Evolutionary conservation across 2,888 invertebrate species (phyloP).

Genomic region (Nycteola revayana): DNA sequence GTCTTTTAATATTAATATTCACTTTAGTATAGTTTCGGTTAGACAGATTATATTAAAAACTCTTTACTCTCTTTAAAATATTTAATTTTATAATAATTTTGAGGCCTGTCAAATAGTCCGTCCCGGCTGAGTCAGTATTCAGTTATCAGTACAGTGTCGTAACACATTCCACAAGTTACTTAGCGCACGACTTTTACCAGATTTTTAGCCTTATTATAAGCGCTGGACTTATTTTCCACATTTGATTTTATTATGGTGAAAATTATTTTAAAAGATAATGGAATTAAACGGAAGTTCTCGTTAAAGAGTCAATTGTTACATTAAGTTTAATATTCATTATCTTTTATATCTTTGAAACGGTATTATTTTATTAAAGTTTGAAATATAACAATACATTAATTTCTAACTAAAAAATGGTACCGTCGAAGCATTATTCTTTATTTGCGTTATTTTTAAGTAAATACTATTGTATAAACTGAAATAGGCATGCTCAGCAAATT

Average conservation of each 20-base stretch:
- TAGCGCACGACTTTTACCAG: slow-evolving; percentile 30
- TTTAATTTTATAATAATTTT: too few species aligned
- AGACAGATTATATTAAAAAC: too few species aligned
- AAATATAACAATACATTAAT: too few species aligned
- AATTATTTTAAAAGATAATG: slow-evolving; percentile 20
- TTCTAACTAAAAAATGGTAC: slow-evolving; percentile 16
- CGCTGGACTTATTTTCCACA: slow-evolving; percentile 27
- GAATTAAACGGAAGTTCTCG: too few species aligned
- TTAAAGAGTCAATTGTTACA: too few species aligned
- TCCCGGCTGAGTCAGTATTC: slow-evolving; percentile 26
- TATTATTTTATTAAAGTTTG: too few species aligned
- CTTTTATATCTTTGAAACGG: too few species aligned
- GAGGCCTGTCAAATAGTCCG: slow-evolving; percentile 20
- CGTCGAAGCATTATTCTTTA: slow-evolving; percentile 12
- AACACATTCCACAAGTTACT: slow-evolving; percentile 32
- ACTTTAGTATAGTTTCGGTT: too few species aligned
- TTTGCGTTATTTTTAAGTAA: slow-evolving; percentile 20
- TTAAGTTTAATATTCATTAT: too few species aligned
- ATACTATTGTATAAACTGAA: slow-evolving; percentile 10
- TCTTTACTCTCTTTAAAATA: too few species aligned
- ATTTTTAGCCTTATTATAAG: slow-evolving; percentile 23
- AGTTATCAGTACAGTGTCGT: slow-evolving; percentile 34
- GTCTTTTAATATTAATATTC: too few species aligned
- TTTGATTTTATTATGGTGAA: slow-evolving; percentile 25
- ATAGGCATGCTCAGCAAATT: slow-evolving; percentile 30